phyloP scores from a whole-genome alignment of 2,888 invertebrate species.

The Lutraria lutraria region DNA sequence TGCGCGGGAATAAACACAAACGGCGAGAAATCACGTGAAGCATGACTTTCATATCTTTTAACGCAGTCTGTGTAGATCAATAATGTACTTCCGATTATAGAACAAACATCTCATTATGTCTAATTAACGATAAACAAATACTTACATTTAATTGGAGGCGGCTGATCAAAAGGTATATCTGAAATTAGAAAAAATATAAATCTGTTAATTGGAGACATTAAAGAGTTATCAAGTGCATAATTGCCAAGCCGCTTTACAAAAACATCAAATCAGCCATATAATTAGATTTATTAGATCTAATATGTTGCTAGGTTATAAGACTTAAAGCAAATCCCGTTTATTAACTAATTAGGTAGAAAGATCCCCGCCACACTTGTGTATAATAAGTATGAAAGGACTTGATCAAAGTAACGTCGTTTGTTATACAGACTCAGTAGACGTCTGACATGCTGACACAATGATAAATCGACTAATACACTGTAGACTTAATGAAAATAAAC shows the following conservation, averaged over 20 bases:
- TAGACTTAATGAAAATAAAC: too few relatives aligned
- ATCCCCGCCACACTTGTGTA: too few relatives aligned
- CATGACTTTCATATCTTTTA: too few relatives aligned
- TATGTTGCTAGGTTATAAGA: background rate
- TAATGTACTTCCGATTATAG: too few relatives aligned
- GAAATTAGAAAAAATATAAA: constrained; percentile 35
- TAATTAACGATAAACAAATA: constrained; percentile 7
- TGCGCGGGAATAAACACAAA: too few relatives aligned
- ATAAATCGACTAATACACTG: too few relatives aligned
- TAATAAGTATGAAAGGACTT: too few relatives aligned
- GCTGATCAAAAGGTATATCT: constrained; percentile 48
- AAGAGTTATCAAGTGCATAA: background rate
- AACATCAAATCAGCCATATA: background rate
- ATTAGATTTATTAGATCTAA: background rate
- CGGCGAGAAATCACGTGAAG: too few relatives aligned
- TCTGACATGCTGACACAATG: too few relatives aligned
- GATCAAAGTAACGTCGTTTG: too few relatives aligned
- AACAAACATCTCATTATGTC: background rate
- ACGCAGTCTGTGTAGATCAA: too few relatives aligned
- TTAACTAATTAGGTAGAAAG: background rate
- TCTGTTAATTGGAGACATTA: background rate
- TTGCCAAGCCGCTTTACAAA: background rate
- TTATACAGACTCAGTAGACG: too few relatives aligned
- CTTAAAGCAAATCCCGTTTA: background rate
- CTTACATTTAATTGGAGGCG: constrained; percentile 53